Evolutionary conservation across 2,888 invertebrate species (phyloP).

Genomic region (Laothoe populi): DNA sequence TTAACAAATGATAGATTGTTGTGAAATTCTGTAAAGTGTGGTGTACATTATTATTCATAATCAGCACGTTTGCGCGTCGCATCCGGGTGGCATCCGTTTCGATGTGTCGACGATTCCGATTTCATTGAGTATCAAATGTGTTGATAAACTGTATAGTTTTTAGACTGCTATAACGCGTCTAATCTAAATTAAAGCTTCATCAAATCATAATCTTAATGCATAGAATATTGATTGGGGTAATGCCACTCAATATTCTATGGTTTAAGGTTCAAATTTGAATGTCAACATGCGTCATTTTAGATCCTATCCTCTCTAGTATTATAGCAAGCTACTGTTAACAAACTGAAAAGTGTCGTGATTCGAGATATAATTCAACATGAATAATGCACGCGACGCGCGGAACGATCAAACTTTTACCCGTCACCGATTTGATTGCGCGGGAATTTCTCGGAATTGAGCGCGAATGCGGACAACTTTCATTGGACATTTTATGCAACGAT

Average conservation of each 20-base stretch:
- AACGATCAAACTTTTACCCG: slow-evolving; percentile 66
- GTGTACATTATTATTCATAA: too few relatives aligned
- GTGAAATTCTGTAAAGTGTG: too few relatives aligned
- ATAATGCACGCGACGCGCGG: slow-evolving; percentile 66
- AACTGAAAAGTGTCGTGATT: slow-evolving; percentile 54
- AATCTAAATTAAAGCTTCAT: neutral
- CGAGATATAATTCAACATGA: slow-evolving; percentile 68
- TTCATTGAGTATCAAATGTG: neutral
- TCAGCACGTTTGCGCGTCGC: too few relatives aligned
- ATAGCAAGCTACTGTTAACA: slow-evolving; percentile 27
- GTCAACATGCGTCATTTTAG: neutral
- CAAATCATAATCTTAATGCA: too few relatives aligned
- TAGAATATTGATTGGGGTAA: too few relatives aligned
- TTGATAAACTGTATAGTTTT: neutral
- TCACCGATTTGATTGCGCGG: slow-evolving; percentile 41
- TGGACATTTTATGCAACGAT: slow-evolving; percentile 8
- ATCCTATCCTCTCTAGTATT: neutral
- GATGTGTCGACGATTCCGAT: too few relatives aligned
- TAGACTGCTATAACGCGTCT: neutral
- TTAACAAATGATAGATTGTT: too few relatives aligned
- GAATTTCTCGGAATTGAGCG: slow-evolving; percentile 21
- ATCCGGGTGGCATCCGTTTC: too few relatives aligned
- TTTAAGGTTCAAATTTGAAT: neutral
- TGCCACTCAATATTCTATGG: neutral
- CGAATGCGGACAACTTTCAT: slow-evolving; percentile 17